A percentile compares a stretch with the other conserved stretches of the same genome.
phyloP scores from a whole-genome alignment of 1,140 invertebrate species.

The Radopholus similis region DNA sequence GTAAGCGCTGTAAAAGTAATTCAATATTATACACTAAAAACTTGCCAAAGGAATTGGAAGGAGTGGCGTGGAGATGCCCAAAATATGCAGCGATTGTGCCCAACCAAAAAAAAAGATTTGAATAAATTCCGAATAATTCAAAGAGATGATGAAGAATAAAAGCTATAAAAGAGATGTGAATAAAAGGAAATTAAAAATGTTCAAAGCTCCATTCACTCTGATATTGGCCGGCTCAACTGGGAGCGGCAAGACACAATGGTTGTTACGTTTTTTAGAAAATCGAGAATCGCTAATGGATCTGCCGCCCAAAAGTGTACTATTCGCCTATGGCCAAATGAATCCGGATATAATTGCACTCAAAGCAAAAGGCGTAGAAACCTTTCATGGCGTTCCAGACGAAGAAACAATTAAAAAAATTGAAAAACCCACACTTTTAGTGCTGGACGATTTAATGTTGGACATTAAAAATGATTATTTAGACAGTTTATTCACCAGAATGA shows the following conservation, averaged over 20 bases:
- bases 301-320: background rate
- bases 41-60: too few species aligned
- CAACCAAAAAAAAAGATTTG: too few species aligned
- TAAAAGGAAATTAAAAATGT: background rate
- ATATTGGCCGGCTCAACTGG: background rate
- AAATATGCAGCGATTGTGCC: too few species aligned
- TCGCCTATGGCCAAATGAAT: background rate
- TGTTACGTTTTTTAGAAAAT: background rate
- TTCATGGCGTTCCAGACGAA: background rate
- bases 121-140: too few species aligned
- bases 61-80: too few species aligned
- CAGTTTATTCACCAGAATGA: background rate
- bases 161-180: too few species aligned
- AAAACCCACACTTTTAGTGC: background rate
- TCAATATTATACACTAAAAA: too few species aligned
- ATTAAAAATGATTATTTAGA: conserved; percentile 3
- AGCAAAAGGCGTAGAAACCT: background rate
- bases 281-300: background rate
- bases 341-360: background rate
- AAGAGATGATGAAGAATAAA: too few species aligned
- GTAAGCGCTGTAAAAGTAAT: too few species aligned
- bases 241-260: background rate
- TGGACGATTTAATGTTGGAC: background rate
- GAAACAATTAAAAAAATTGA: background rate
- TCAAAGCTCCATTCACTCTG: background rate